Conservation (phyloP, 2,888 invertebrate genomes). For the Pollenia griseotomentosa region DNA sequence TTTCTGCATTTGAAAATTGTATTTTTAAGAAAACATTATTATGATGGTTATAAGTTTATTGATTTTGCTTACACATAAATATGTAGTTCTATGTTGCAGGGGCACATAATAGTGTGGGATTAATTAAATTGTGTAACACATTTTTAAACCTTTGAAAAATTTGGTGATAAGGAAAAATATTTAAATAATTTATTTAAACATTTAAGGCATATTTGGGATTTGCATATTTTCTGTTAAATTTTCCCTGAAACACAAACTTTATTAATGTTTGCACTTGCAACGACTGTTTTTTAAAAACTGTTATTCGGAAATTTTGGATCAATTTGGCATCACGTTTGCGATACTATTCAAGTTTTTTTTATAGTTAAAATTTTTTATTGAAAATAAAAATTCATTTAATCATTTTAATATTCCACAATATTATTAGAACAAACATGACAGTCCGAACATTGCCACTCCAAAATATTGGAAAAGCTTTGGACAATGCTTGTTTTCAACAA, state of each 20-base stretch:
- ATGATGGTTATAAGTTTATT: conserved; percentile 12
- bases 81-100: neutral
- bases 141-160: neutral
- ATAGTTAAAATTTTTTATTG: neutral
- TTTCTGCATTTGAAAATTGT: conserved; percentile 6
- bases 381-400: too few species aligned
- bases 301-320: neutral
- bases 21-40: neutral
- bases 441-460: too few species aligned
- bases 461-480: too few species aligned
- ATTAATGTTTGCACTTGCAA: neutral
- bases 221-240: conserved; percentile 58
- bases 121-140: neutral
- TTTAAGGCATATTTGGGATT: conserved; percentile 74
- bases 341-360: conserved; percentile 48
- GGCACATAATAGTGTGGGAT: conserved; percentile 5
- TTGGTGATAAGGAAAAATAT: neutral
- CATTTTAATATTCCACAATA: too few species aligned
- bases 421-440: too few species aligned
- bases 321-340: conserved; percentile 33
- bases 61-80: neutral
- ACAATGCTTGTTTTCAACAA: too few species aligned
- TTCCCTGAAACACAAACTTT: neutral
- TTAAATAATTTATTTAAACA: neutral
- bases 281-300: neutral